Percentiles rank a stretch among this genome's conserved stretches.
phyloP scores from a whole-genome alignment of 2,888 invertebrate genomes.

The Caenorhabditis plicata region DNA sequence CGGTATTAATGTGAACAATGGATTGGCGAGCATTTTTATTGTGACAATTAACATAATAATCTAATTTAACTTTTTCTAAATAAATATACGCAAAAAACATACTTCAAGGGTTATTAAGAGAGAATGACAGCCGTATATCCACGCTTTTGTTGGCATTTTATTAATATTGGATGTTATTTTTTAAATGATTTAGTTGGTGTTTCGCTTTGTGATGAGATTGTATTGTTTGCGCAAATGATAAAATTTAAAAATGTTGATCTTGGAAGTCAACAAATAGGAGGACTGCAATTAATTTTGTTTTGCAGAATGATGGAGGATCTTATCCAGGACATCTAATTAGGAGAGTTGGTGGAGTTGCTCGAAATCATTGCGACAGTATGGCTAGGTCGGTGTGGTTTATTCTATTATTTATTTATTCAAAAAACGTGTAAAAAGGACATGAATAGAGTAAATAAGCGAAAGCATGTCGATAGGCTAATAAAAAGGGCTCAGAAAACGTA shows the following conservation, averaged over 20 bases:
- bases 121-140: slow-evolving; percentile 14
- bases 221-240: slow-evolving; percentile 24
- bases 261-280: slow-evolving; percentile 5
- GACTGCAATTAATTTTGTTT: slow-evolving; percentile 3
- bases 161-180: slow-evolving; percentile 7
- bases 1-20: slow-evolving; percentile 23
- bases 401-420: not conserved
- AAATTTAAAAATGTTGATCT: not conserved
- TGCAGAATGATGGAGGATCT: slow-evolving; percentile 80
- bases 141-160: slow-evolving; percentile 12
- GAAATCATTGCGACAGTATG: slow-evolving; percentile 87
- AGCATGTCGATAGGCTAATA: not conserved
- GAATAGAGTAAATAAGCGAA: not conserved
- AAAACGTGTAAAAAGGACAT: not conserved
- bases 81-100: not conserved
- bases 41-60: slow-evolving; percentile 7
- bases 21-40: slow-evolving; percentile 5
- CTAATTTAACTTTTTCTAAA: not conserved
- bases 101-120: slow-evolving; percentile 7
- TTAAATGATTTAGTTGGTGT: not conserved
- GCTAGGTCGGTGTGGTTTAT: slow-evolving; percentile 70
- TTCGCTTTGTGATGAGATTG: slow-evolving; percentile 12
- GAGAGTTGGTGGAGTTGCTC: slow-evolving; percentile 83
- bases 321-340: slow-evolving; percentile 74
- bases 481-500: too few species aligned